Base-by-base conservation (phyloP, 2,797 vertebrate species). In the Staurois parvus region DNA sequence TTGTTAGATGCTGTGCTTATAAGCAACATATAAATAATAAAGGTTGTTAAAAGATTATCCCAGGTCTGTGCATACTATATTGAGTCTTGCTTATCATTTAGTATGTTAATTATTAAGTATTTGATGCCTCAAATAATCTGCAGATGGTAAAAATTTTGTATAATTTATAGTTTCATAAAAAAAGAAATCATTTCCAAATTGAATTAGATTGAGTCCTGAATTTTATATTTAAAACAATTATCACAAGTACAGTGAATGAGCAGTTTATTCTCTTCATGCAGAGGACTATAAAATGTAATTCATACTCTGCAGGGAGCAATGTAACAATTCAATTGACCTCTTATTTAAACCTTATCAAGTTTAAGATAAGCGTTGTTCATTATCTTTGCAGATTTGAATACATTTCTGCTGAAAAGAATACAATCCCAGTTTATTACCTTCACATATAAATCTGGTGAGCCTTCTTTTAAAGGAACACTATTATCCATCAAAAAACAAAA, bases 341-440 rank as follows among this genome's bases (percentile, higher is more conserved):
- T 34, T 78, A 84, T 72, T 64, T 37, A 76, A 67, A 45, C 73
- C 30, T 66, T 21, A 66, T 74, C 73, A 84, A 32, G 42, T 48
- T 84, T 59, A 76, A 76, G 64, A 30, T 68, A 74, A 84, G 76
- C 64, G 69, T 84, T 76, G 32, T 10, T 72, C 42, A 62, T 77
- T 70, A 34, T 48, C 74, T 70, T 70, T 62, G 67, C n/a, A 72
- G n/a, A 84, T 78, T 77, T 59, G 13, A 19, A 77, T 15, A n/a
- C 9, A 37, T 72, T 70, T 17, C 30, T 26, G 11, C 24, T 9
- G n/a, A 48, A 72, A 45, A 29, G n/a, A 62, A 79, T 19, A 72
- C 7, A 37, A 70, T 56, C 34, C 69, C 29, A 28, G n/a, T 13
- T 72, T 32, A 72, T 72, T 48, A 70, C 59, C 66, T 72, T 72